These are phyloP conservation scores for Cossypha dichroa DNA, from an alignment of 2,797 vertebrate genomes.

Conservation along the genomic window DNA sequence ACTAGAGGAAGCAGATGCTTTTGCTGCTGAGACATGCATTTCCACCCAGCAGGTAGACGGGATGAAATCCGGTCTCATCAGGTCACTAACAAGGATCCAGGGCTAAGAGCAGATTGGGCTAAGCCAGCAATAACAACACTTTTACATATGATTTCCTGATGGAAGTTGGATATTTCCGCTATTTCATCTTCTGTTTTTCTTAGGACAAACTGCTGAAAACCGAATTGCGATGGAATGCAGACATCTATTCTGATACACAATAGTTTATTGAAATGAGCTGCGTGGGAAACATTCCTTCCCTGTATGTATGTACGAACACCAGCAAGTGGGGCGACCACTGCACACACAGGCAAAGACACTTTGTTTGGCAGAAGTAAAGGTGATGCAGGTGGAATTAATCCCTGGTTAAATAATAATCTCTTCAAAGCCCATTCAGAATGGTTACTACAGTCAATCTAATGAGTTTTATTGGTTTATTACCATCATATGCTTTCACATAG, in stretches of 20 bases:
- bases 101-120: slow-evolving; percentile 1
- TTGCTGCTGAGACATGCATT: slow-evolving; percentile 68
- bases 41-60: slow-evolving; percentile 67
- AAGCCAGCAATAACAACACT: slow-evolving; percentile 69
- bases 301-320: background rate
- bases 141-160: slow-evolving; percentile 63
- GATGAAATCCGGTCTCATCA: slow-evolving; percentile 54
- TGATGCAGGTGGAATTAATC: background rate
- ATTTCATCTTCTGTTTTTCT: slow-evolving; percentile 67
- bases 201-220: slow-evolving; percentile 57
- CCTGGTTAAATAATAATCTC: background rate
- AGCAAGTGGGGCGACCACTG: background rate
- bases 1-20: slow-evolving; percentile 71
- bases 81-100: slow-evolving; percentile 50
- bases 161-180: slow-evolving; percentile 54
- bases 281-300: slow-evolving; percentile 7
- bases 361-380: background rate
- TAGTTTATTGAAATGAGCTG: slow-evolving; percentile 40
- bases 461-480: background rate
- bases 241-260: slow-evolving; percentile 45
- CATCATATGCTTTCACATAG: background rate
- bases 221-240: slow-evolving; percentile 49
- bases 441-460: background rate
- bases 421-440: background rate
- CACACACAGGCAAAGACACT: background rate